Percentiles rank a stretch among this genome's conserved stretches.
Evolutionary conservation across 2,797 vertebrate species (phyloP).

Genomic region (Arctocebus calabarensis): DNA sequence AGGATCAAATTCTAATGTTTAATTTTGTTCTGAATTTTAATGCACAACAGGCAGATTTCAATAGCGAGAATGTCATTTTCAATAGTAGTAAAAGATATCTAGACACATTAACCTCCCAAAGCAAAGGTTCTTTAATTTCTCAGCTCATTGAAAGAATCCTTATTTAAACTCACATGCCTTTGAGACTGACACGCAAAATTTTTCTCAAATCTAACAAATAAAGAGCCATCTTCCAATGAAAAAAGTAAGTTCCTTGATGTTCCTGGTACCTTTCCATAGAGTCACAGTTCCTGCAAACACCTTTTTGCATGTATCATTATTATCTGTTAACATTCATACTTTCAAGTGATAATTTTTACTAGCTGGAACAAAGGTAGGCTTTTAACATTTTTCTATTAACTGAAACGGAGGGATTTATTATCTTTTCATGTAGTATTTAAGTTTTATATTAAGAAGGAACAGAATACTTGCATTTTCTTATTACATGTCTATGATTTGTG

Average conservation of each 20-base stretch:
- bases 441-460: constrained; percentile 90
- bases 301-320: constrained; percentile 87
- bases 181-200: constrained; percentile 91
- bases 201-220: constrained; percentile 91
- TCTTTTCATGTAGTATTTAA: constrained; percentile 90
- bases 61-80: constrained; percentile 91
- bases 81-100: constrained; percentile 93
- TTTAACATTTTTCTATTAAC: constrained; percentile 76
- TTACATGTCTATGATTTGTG: constrained; percentile 91
- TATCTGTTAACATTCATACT: constrained; percentile 89
- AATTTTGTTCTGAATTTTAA: constrained; percentile 93
- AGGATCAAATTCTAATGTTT: constrained; percentile 88
- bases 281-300: constrained; percentile 91
- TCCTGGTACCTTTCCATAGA: constrained; percentile 92
- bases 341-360: constrained; percentile 92
- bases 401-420: constrained; percentile 91
- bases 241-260: constrained; percentile 89
- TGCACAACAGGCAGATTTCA: constrained; percentile 95
- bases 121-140: constrained; percentile 89
- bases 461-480: constrained; percentile 90
- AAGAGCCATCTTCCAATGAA: constrained; percentile 93
- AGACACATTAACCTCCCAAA: constrained; percentile 92
- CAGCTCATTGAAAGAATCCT: constrained; percentile 86
- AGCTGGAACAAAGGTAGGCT: constrained; percentile 89
- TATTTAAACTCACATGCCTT: constrained; percentile 92